These are phyloP conservation scores for Margaritifera margaritifera DNA, from an alignment of 2,888 invertebrate genomes.

Conservation along the genomic window DNA sequence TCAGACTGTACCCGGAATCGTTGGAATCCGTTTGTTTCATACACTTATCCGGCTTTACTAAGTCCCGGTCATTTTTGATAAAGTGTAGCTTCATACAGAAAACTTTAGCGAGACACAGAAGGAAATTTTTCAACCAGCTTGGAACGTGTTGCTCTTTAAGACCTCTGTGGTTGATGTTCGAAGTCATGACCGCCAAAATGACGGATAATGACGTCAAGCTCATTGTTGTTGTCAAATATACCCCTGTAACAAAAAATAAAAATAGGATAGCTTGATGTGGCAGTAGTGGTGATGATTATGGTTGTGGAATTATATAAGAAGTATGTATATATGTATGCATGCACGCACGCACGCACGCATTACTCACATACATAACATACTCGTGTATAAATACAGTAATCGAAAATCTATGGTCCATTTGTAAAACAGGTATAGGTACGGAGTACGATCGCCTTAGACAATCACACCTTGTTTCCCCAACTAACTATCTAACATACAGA, in stretches of 20 bases:
- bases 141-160: conserved; percentile 54
- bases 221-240: conserved; percentile 72
- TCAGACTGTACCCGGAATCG: conserved; percentile 60
- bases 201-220: conserved; percentile 71
- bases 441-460: too few relatives aligned
- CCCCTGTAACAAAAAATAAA: conserved; percentile 52
- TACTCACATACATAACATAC: too few relatives aligned
- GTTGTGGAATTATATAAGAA: too few relatives aligned
- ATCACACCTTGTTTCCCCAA: too few relatives aligned
- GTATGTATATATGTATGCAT: too few relatives aligned
- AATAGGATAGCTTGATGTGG: not conserved
- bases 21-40: conserved; percentile 50
- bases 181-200: conserved; percentile 70
- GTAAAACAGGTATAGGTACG: too few relatives aligned
- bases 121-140: conserved; percentile 30
- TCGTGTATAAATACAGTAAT: too few relatives aligned
- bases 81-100: conserved; percentile 53
- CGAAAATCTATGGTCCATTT: too few relatives aligned
- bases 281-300: too few relatives aligned
- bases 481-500: too few relatives aligned
- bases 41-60: conserved; percentile 24
- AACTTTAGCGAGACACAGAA: conserved; percentile 42
- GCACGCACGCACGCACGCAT: too few relatives aligned
- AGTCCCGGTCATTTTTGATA: conserved; percentile 14
- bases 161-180: conserved; percentile 70